Percentiles rank a stretch among this genome's conserved stretches.
phyloP scores from a whole-genome alignment of 2,888 invertebrate genomes.

The Octonoba sinensis region DNA sequence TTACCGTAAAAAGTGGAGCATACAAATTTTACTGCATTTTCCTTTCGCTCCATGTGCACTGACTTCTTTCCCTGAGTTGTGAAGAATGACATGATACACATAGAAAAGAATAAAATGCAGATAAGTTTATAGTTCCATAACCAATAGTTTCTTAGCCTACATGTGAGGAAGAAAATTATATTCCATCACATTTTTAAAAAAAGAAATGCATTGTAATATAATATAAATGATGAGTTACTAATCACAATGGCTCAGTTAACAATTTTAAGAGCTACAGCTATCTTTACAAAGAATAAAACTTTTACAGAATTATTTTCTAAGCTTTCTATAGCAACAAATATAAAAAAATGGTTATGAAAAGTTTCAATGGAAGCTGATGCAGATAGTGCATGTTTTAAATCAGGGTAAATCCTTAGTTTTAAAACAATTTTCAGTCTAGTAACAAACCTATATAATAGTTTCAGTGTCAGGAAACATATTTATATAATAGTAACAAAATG shows the following conservation, averaged over 20 bases:
- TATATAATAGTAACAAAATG: slow-evolving; percentile 35
- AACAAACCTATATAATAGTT: too few relatives aligned
- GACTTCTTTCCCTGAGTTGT: slow-evolving; percentile 60
- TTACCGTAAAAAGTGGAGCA: slow-evolving; percentile 20
- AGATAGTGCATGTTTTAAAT: background rate
- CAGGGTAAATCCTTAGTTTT: slow-evolving; percentile 5
- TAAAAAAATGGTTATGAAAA: slow-evolving; percentile 7
- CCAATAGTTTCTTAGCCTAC: background rate
- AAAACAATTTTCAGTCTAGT: slow-evolving; percentile 2
- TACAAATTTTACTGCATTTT: slow-evolving; percentile 23
- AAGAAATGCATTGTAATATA: too few relatives aligned
- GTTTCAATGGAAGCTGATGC: slow-evolving; percentile 19
- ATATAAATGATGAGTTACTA: too few relatives aligned
- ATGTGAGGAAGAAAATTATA: too few relatives aligned
- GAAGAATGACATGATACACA: slow-evolving; percentile 12
- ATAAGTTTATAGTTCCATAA: slow-evolving; percentile 24
- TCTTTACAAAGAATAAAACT: too few relatives aligned
- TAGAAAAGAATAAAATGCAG: slow-evolving; percentile 25
- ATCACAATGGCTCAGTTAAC: too few relatives aligned
- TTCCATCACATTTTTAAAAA: too few relatives aligned
- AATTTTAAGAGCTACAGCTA: too few relatives aligned
- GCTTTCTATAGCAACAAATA: slow-evolving; percentile 13
- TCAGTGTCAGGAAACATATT: too few relatives aligned
- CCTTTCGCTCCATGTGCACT: slow-evolving; percentile 44
- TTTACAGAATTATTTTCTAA: too few relatives aligned